phyloP scores from a whole-genome alignment of 2,113 vertebrate genomes.

The Pelobates fuscus region DNA sequence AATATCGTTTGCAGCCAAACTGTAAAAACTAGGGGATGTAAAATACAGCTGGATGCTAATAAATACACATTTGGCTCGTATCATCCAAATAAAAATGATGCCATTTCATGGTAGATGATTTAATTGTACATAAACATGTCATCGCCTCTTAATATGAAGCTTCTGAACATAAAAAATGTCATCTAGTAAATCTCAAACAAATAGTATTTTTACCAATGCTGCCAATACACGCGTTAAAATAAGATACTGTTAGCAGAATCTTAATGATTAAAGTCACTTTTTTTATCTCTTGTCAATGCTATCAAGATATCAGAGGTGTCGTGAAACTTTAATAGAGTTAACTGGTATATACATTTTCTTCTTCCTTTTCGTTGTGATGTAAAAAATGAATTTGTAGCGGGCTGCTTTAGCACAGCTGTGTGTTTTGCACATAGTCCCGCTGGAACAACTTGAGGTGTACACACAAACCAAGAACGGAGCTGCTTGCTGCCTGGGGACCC shows the following conservation, averaged over 20 bases:
- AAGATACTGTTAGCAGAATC: conserved; percentile 54
- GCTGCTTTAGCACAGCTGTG: conserved; percentile 20
- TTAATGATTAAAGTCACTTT: conserved; percentile 57
- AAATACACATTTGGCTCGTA: no score
- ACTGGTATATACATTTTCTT: conserved; percentile 38
- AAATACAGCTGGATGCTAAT: no score
- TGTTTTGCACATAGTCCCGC: conserved; percentile 21
- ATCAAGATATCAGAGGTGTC: conserved; percentile 53
- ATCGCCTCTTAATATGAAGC: no score
- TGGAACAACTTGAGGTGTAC: not conserved
- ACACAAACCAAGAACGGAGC: not conserved
- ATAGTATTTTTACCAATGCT: conserved; percentile 47
- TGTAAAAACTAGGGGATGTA: no score
- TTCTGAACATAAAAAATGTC: no score
- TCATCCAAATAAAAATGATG: no score
- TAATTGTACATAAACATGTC: no score
- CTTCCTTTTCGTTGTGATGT: conserved; percentile 33
- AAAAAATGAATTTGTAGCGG: conserved; percentile 47
- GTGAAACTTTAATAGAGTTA: conserved; percentile 59
- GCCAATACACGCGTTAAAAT: conserved; percentile 47
- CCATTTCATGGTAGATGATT: no score
- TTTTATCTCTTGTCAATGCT: conserved; percentile 50
- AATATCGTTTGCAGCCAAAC: no score
- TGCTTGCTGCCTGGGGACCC: not conserved
- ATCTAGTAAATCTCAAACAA: no score